A percentile compares a stretch with the other conserved stretches of the same genome.
Conservation (phyloP, 2,888 invertebrate species). For the Branchinecta sandiegonensis region DNA sequence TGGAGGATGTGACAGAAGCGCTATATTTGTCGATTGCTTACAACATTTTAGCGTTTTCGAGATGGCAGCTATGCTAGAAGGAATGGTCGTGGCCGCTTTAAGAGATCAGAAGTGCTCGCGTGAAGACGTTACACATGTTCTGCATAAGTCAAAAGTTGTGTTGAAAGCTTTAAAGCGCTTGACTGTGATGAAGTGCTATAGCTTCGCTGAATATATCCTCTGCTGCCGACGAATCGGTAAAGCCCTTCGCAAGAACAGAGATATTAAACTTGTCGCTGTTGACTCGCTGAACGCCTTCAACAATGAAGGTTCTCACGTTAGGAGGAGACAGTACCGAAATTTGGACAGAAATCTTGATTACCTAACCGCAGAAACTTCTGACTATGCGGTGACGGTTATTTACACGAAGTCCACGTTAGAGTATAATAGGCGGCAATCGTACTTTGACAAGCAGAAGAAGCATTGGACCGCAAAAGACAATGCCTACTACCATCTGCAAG, state of each 20-base stretch:
- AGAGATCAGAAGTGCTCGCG: neutral
- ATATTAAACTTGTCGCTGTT: neutral
- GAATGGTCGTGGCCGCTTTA: neutral
- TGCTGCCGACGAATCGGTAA: neutral
- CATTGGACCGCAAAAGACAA: conserved; percentile 1
- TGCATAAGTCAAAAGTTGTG: conserved; percentile 1
- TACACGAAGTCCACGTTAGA: neutral
- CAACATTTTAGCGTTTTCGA: neutral
- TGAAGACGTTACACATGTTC: neutral
- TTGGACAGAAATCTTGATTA: neutral
- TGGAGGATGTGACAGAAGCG: neutral
- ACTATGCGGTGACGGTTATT: neutral
- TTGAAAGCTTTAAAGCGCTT: conserved; percentile 4
- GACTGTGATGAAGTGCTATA: conserved; percentile 9
- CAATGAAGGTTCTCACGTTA: neutral
- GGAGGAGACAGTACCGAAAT: neutral
- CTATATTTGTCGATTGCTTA: neutral
- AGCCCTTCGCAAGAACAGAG: neutral
- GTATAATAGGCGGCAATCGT: neutral
- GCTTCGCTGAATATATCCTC: neutral
- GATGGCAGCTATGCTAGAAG: neutral
- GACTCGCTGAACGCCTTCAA: neutral
- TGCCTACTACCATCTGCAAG: neutral
- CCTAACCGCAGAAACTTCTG: neutral
- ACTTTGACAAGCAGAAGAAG: neutral